Percentiles rank a stretch among this genome's conserved stretches.
These are phyloP conservation scores for Drosophila tanythrix DNA, from an alignment of 2,888 invertebrate genomes.

Conservation along the genomic window DNA sequence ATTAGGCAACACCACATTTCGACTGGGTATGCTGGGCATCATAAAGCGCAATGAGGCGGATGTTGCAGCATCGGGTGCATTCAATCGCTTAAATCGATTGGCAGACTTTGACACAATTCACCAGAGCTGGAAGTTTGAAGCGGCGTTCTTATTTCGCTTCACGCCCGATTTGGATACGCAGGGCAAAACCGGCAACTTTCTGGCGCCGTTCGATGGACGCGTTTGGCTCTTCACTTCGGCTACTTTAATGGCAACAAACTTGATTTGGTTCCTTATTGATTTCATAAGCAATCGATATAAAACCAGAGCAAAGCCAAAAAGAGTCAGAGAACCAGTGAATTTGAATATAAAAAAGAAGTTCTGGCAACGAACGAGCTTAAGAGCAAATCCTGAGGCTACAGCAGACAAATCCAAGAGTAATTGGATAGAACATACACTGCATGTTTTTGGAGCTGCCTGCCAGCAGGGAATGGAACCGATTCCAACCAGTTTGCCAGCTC, in stretches of 20 bases:
- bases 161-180: constrained; percentile 78
- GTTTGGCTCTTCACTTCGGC: constrained; percentile 75
- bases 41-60: constrained; percentile 83
- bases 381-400: neutral
- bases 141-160: constrained; percentile 82
- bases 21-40: constrained; percentile 82
- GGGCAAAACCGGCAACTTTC: constrained; percentile 78
- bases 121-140: constrained; percentile 83
- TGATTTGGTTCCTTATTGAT: constrained; percentile 74
- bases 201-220: constrained; percentile 78
- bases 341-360: neutral
- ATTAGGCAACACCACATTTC: constrained; percentile 77
- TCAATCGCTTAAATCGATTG: constrained; percentile 82
- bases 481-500: constrained; percentile 69
- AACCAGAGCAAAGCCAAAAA: neutral
- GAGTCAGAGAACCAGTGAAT: neutral
- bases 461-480: constrained; percentile 82
- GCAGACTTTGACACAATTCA: constrained; percentile 83
- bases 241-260: constrained; percentile 60
- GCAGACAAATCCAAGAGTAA: constrained; percentile 1
- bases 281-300: constrained; percentile 38
- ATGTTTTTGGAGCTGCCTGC: constrained; percentile 79
- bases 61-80: constrained; percentile 82
- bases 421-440: constrained; percentile 59
- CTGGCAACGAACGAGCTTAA: neutral